Evolutionary conservation across 2,888 invertebrate species (phyloP).

Genomic region (Drosophila fungiperda): DNA sequence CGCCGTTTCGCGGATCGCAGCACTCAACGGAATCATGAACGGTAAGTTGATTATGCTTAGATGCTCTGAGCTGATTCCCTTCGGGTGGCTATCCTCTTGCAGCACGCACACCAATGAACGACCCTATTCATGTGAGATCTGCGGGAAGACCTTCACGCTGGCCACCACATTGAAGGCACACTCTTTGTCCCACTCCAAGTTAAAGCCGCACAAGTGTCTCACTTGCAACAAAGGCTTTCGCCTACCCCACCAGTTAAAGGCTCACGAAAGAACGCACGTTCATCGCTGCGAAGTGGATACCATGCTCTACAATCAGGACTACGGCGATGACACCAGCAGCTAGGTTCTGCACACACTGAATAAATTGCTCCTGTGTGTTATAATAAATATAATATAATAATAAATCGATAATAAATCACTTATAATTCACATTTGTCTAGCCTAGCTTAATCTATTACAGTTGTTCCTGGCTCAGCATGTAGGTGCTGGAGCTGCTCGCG

Average conservation of each 20-base stretch:
- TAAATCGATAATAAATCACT: background rate
- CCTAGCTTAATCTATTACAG: slow-evolving; percentile 21
- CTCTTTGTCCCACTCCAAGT: slow-evolving; percentile 76
- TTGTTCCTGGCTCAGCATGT: slow-evolving; percentile 3
- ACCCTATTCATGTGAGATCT: slow-evolving; percentile 75
- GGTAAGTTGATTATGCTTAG: slow-evolving; percentile 51
- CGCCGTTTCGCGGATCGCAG: slow-evolving; percentile 83
- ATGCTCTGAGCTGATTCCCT: background rate
- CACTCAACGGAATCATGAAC: slow-evolving; percentile 83
- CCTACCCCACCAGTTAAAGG: slow-evolving; percentile 83
- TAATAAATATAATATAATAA: too few species aligned
- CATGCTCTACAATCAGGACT: slow-evolving; percentile 34
- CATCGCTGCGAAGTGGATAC: slow-evolving; percentile 53
- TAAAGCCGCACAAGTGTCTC: slow-evolving; percentile 80
- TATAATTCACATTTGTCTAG: slow-evolving; percentile 1
- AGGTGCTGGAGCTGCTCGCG: slow-evolving; percentile 20
- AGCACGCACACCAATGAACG: slow-evolving; percentile 83
- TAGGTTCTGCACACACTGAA: background rate
- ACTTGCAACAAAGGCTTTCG: slow-evolving; percentile 83
- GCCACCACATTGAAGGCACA: slow-evolving; percentile 81
- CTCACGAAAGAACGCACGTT: slow-evolving; percentile 70
- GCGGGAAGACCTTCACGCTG: slow-evolving; percentile 79
- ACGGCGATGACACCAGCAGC: slow-evolving; percentile 20
- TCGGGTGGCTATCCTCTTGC: background rate
- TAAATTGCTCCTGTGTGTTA: slow-evolving; percentile 29